Percentiles rank a stretch among this genome's conserved stretches.
Evolutionary conservation across 2,888 invertebrate species (phyloP).

Genomic region (Camponotus fellah): DNA sequence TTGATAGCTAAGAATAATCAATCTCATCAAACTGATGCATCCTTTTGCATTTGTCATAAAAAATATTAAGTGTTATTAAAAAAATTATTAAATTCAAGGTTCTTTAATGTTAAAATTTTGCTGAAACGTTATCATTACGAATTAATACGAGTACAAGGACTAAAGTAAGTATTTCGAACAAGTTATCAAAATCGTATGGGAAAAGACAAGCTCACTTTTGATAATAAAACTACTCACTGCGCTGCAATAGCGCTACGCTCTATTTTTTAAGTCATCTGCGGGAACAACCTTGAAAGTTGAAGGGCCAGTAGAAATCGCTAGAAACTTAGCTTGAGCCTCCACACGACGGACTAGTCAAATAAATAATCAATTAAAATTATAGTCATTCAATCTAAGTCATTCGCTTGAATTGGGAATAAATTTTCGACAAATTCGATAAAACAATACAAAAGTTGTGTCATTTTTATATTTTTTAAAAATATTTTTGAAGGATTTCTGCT

Average conservation of each 20-base stretch:
- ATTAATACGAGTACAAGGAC: background rate
- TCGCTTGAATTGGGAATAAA: background rate
- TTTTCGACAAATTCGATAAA: constrained; percentile 14
- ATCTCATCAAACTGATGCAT: background rate
- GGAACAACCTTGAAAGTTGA: constrained; percentile 81
- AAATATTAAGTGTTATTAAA: constrained; percentile 6
- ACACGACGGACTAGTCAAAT: constrained; percentile 82
- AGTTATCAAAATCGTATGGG: constrained; percentile 10
- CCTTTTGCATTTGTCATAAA: constrained; percentile 7
- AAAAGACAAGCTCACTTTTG: constrained; percentile 21
- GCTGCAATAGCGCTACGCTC: constrained; percentile 80
- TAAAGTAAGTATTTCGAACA: background rate
- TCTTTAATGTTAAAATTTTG: background rate
- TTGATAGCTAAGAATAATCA: constrained; percentile 17
- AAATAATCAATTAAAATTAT: constrained; percentile 69
- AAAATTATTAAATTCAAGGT: constrained; percentile 4
- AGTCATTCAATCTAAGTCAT: background rate
- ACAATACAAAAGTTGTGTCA: constrained; percentile 17
- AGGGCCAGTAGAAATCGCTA: constrained; percentile 81
- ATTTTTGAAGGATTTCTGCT: constrained; percentile 7
- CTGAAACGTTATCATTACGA: constrained; percentile 1
- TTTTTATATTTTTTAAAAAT: background rate
- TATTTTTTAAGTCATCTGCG: constrained; percentile 77
- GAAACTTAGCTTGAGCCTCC: constrained; percentile 80
- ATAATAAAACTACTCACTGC: constrained; percentile 81